Conservation (phyloP, 2,888 invertebrate genomes). For the Acholoe squamosa region DNA sequence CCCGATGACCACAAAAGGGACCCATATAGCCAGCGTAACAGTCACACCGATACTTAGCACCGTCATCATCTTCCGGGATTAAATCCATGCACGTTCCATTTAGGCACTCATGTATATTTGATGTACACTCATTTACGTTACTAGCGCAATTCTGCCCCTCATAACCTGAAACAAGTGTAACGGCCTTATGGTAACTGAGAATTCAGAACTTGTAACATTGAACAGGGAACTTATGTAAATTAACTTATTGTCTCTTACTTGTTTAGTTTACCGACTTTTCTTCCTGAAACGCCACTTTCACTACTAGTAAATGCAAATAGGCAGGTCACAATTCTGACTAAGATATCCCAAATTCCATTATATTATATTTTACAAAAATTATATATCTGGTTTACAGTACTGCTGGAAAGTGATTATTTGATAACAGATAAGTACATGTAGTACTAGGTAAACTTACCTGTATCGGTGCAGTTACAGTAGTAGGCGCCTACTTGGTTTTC, state of each 20-base stretch:
- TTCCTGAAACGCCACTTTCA: too few relatives aligned
- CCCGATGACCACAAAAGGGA: conserved; percentile 46
- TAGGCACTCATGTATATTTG: conserved; percentile 69
- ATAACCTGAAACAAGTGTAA: conserved; percentile 18
- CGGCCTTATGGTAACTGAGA: not conserved
- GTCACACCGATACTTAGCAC: conserved; percentile 1
- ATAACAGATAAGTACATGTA: not conserved
- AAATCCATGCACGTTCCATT: conserved; percentile 83
- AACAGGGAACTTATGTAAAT: too few relatives aligned
- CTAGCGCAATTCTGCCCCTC: conserved; percentile 36
- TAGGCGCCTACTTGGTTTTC: conserved; percentile 53
- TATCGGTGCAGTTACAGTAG: not conserved
- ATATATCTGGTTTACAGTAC: too few relatives aligned
- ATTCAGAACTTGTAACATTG: not conserved
- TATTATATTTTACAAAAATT: too few relatives aligned
- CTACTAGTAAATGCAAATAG: too few relatives aligned
- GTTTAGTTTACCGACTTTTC: too few relatives aligned
- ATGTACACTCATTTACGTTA: conserved; percentile 63
- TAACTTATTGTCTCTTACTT: too few relatives aligned
- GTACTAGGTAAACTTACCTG: not conserved
- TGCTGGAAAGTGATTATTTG: too few relatives aligned
- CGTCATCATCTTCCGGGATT: too few relatives aligned
- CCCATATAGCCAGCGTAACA: conserved; percentile 63
- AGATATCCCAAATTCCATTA: too few relatives aligned
- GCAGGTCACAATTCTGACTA: too few relatives aligned